Conservation (phyloP, 92 coral and sea anemone species). For the Heteractis magnifica region DNA sequence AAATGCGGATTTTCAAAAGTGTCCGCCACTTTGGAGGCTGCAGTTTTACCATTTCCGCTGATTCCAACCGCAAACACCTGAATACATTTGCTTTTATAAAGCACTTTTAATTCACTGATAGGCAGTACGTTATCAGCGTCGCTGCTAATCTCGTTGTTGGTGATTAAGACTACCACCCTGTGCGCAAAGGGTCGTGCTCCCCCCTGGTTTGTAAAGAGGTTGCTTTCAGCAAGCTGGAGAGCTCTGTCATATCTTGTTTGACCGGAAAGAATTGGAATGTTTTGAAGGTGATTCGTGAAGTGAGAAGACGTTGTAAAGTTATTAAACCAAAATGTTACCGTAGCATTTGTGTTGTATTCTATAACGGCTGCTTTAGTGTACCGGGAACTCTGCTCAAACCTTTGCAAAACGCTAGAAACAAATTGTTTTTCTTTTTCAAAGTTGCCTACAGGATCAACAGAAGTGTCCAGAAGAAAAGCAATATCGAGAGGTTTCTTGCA, state of each 20-base stretch:
- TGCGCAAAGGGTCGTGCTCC: conserved; percentile 44
- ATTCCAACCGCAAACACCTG: conserved; percentile 16
- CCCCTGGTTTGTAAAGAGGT: conserved; percentile 24
- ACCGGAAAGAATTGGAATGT: not conserved
- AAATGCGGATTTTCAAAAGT: not conserved
- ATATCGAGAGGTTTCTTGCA: conserved; percentile 36
- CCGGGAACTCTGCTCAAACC: conserved; percentile 15
- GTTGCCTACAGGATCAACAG: not conserved
- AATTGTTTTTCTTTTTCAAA: conserved; percentile 17
- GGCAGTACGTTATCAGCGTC: not conserved
- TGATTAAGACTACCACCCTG: conserved; percentile 30
- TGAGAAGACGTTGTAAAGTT: conserved; percentile 22
- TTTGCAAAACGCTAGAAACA: conserved; percentile 12
- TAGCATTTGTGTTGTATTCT: conserved; percentile 18
- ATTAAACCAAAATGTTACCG: conserved; percentile 6
- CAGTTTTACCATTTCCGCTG: not conserved
- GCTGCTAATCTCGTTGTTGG: not conserved
- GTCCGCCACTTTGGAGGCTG: not conserved
- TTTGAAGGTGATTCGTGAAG: not conserved
- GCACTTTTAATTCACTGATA: not conserved
- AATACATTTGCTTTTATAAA: conserved; percentile 19
- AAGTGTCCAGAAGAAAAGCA: conserved; percentile 28
- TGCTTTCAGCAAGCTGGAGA: conserved; percentile 10
- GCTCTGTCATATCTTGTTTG: conserved; percentile 35
- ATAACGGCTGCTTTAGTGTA: conserved; percentile 20